Percentiles rank a stretch among this genome's conserved stretches.
phyloP scores from a whole-genome alignment of 2,113 vertebrate genomes.

The Microcebus jonahi region DNA sequence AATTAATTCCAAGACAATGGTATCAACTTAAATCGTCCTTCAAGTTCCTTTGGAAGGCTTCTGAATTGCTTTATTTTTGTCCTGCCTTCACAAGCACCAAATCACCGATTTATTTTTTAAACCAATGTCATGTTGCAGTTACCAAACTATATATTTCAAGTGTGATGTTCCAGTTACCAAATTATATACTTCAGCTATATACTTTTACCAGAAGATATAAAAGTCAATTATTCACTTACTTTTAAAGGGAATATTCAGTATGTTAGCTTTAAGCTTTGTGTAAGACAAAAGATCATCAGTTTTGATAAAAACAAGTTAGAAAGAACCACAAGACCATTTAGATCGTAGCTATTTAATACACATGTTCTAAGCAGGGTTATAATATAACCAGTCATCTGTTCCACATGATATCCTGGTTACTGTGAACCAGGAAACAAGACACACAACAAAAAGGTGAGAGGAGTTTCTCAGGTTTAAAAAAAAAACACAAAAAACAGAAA shows the following conservation, averaged over 20 bases:
- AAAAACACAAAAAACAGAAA: not conserved
- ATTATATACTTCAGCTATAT: not conserved
- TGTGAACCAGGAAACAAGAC: not conserved
- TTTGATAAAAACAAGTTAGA: not conserved
- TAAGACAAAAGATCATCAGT: not conserved
- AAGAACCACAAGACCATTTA: not conserved
- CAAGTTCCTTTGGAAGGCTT: not conserved
- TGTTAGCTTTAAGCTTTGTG: not conserved
- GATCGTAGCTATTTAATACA: not conserved
- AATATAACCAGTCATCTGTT: fast-evolving
- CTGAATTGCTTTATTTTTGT: not conserved
- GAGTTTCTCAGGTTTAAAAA: too few relatives aligned
- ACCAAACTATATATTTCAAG: not conserved
- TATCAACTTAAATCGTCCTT: not conserved
- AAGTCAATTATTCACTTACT: not conserved
- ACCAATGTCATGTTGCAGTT: not conserved
- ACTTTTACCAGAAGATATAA: too few relatives aligned
- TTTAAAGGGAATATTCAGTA: not conserved
- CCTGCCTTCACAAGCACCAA: not conserved
- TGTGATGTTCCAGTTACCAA: not conserved
- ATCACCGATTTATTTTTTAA: not conserved
- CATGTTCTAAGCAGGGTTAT: fast-evolving
- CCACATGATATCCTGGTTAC: not conserved
- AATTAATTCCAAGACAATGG: not conserved
- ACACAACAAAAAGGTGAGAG: fast-evolving